Conservation (phyloP, 2,797 vertebrate genomes). For the Dermochelys coriacea region DNA sequence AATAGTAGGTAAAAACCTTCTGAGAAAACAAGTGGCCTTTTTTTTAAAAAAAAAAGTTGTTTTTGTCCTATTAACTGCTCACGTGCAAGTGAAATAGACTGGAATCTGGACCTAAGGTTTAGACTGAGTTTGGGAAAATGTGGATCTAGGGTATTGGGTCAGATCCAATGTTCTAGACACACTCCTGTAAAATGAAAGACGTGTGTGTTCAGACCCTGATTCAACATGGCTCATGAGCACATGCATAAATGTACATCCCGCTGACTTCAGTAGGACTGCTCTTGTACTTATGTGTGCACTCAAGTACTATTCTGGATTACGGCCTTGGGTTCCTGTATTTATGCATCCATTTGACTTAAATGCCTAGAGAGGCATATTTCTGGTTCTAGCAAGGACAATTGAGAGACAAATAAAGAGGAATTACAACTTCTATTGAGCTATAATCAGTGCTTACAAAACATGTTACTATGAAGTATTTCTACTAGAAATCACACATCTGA, state of each 20-base stretch:
- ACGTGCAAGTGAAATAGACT: not conserved
- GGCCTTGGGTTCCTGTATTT: slow-evolving; percentile 44
- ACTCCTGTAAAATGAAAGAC: slow-evolving; percentile 16
- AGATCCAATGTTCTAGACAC: not conserved
- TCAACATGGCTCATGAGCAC: slow-evolving; percentile 8
- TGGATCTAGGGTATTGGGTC: slow-evolving; percentile 48
- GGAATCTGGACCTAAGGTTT: not conserved
- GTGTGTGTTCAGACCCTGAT: not conserved
- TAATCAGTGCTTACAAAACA: slow-evolving; percentile 19
- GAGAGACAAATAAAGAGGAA: slow-evolving; percentile 18
- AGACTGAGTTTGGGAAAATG: accelerated
- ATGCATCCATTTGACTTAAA: slow-evolving; percentile 33
- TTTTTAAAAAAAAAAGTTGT: not conserved
- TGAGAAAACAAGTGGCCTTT: not conserved
- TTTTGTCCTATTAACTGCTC: not conserved
- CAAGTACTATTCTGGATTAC: slow-evolving; percentile 22
- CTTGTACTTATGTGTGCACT: slow-evolving; percentile 41
- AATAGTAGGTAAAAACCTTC: not conserved
- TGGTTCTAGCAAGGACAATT: slow-evolving; percentile 21
- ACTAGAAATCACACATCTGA: accelerated
- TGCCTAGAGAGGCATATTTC: slow-evolving; percentile 45
- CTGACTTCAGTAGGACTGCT: slow-evolving; percentile 49
- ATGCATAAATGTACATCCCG: slow-evolving; percentile 50
- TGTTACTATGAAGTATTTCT: not conserved
- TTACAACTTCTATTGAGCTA: slow-evolving; percentile 1